Evolutionary conservation across 2,888 invertebrate species (phyloP).

Genomic region (Microctonus brassicae): DNA sequence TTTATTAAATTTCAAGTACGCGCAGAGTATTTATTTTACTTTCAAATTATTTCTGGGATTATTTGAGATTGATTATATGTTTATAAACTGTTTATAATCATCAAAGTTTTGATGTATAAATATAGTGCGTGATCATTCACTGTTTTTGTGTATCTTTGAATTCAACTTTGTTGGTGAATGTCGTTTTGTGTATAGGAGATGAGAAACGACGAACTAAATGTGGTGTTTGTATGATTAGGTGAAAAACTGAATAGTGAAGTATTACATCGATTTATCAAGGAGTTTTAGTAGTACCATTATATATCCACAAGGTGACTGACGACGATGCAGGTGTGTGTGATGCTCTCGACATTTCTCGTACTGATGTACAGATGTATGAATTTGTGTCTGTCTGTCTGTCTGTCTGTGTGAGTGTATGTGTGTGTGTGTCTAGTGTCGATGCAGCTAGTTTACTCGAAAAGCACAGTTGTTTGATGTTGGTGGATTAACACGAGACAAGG

Average conservation of each 20-base stretch:
- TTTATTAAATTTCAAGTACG: neutral
- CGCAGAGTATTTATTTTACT: neutral
- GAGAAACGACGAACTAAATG: neutral
- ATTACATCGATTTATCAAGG: neutral
- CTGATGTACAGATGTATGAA: neutral
- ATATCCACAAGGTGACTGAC: neutral
- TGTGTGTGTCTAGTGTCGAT: too few relatives aligned
- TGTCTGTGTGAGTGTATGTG: too few relatives aligned
- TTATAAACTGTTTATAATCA: too few relatives aligned
- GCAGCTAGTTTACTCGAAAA: constrained; percentile 19
- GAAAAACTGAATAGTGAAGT: neutral
- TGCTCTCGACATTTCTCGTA: neutral
- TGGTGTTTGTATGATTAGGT: neutral
- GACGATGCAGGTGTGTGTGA: neutral
- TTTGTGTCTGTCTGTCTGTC: neutral
- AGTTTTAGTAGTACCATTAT: neutral
- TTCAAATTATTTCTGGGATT: too few relatives aligned
- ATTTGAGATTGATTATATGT: too few relatives aligned
- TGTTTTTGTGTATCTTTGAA: neutral
- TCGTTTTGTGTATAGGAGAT: neutral
- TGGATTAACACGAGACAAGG: constrained; percentile 37
- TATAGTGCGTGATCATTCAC: too few relatives aligned
- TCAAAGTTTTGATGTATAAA: too few relatives aligned
- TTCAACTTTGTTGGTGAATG: neutral
- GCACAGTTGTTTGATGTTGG: constrained; percentile 35